Conservation (phyloP, 2,113 vertebrate genomes). For the Epinephelus fuscoguttatus region DNA sequence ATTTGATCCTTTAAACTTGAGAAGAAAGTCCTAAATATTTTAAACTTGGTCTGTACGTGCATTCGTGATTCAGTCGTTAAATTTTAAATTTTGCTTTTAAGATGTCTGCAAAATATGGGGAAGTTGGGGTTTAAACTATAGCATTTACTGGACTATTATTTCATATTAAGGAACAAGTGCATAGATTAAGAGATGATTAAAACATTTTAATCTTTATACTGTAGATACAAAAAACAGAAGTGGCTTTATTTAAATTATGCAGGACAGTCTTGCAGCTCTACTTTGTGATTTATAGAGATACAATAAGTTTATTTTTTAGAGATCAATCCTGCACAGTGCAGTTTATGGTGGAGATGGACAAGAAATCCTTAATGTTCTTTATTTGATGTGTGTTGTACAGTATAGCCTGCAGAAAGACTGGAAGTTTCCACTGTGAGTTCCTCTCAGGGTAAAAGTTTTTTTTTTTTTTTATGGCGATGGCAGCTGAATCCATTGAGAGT, state of each 20-base stretch:
- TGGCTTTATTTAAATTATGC: neutral
- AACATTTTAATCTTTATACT: neutral
- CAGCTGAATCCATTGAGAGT: constrained; percentile 36
- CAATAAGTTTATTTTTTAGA: neutral
- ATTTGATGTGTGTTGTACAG: neutral
- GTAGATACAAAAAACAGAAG: neutral
- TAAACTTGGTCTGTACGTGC: neutral
- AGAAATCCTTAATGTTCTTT: neutral
- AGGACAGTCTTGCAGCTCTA: neutral
- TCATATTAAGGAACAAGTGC: too few relatives aligned
- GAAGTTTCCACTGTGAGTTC: constrained; percentile 19
- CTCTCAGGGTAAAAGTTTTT: constrained; percentile 18
- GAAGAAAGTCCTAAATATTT: neutral
- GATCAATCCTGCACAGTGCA: neutral
- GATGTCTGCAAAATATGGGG: neutral
- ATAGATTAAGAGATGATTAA: constrained; percentile 1
- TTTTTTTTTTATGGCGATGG: constrained; percentile 10
- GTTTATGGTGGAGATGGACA: neutral
- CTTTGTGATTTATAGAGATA: neutral
- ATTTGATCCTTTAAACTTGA: neutral
- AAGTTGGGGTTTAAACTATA: neutral
- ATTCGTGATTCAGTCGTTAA: neutral
- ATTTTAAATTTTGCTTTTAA: too few relatives aligned
- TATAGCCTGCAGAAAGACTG: constrained; percentile 27
- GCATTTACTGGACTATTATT: neutral